Conservation (phyloP, 92 coral and sea anemone genomes). For the Parazoanthus darwini region DNA sequence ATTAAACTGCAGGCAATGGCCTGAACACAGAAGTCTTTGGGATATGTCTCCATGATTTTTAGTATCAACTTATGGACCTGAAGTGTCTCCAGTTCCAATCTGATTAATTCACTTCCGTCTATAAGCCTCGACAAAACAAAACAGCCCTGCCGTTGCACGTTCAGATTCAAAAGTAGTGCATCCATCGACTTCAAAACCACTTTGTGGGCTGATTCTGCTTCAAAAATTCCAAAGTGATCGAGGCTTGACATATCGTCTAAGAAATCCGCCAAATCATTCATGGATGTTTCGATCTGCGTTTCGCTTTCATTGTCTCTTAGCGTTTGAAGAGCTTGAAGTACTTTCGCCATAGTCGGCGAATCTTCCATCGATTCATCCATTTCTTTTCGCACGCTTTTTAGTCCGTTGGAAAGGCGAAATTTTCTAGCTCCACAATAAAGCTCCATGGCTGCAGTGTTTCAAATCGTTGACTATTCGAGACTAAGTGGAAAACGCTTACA, state of each 20-base stretch:
- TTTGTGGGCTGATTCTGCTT: slow-evolving; percentile 49
- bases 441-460: slow-evolving; percentile 15
- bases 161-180: slow-evolving; percentile 33
- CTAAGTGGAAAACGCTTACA: not conserved
- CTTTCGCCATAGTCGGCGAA: slow-evolving; percentile 33
- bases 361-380: slow-evolving; percentile 12
- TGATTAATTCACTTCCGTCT: slow-evolving; percentile 54
- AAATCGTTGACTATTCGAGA: not conserved
- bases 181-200: slow-evolving; percentile 62
- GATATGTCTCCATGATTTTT: slow-evolving; percentile 54
- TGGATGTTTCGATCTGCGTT: slow-evolving; percentile 56
- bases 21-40: slow-evolving; percentile 60
- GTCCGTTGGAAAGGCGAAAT: slow-evolving; percentile 18
- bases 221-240: slow-evolving; percentile 43
- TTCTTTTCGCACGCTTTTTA: not conserved
- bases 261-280: slow-evolving; percentile 65
- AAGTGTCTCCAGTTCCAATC: slow-evolving; percentile 37
- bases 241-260: slow-evolving; percentile 43
- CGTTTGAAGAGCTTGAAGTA: slow-evolving; percentile 46
- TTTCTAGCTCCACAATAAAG: slow-evolving; percentile 18
- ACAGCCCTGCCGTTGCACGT: slow-evolving; percentile 66
- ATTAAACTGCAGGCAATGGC: slow-evolving; percentile 68
- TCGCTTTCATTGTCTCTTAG: slow-evolving; percentile 57
- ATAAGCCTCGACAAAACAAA: slow-evolving; percentile 59
- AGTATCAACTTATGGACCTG: slow-evolving; percentile 46